Evolutionary conservation across 2,888 invertebrate species (phyloP).

Genomic region (Aethes cnicana): DNA sequence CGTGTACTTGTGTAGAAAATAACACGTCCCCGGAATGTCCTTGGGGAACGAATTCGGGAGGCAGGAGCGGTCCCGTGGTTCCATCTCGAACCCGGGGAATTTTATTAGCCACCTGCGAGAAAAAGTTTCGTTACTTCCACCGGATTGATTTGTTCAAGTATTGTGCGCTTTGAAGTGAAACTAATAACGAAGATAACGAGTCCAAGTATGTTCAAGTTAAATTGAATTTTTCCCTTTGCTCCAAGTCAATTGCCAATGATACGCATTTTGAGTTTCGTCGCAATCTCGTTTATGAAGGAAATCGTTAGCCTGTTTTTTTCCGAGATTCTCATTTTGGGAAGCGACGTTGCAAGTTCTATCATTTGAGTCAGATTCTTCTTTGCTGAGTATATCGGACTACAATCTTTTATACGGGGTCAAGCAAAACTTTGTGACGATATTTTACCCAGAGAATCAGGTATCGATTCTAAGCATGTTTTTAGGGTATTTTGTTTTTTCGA

Average conservation of each 20-base stretch:
- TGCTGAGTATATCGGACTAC: too few species aligned
- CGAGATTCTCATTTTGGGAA: too few species aligned
- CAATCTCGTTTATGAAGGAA: neutral
- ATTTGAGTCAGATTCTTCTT: too few species aligned
- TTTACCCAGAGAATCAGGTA: too few species aligned
- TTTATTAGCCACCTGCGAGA: slow-evolving; percentile 87
- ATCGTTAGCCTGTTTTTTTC: too few species aligned
- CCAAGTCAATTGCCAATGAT: slow-evolving; percentile 11
- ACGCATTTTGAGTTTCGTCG: slow-evolving; percentile 9
- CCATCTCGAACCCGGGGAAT: slow-evolving; percentile 89
- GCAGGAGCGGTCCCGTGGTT: slow-evolving; percentile 88
- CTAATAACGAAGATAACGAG: slow-evolving; percentile 23
- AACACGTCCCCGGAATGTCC: slow-evolving; percentile 90
- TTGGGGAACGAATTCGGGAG: slow-evolving; percentile 93
- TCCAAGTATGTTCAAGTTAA: slow-evolving; percentile 17
- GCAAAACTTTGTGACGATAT: too few species aligned
- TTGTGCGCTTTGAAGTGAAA: slow-evolving; percentile 22
- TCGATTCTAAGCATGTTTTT: too few species aligned
- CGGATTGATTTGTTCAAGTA: slow-evolving; percentile 22
- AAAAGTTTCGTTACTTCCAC: slow-evolving; percentile 36
- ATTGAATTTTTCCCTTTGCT: slow-evolving; percentile 21
- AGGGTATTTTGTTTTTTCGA: too few species aligned
- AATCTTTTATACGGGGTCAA: too few species aligned
- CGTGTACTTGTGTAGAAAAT: slow-evolving; percentile 91
- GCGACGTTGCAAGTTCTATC: too few species aligned